Base-by-base conservation (phyloP, 2,888 invertebrate species). In the Hydriomena furcata region DNA sequence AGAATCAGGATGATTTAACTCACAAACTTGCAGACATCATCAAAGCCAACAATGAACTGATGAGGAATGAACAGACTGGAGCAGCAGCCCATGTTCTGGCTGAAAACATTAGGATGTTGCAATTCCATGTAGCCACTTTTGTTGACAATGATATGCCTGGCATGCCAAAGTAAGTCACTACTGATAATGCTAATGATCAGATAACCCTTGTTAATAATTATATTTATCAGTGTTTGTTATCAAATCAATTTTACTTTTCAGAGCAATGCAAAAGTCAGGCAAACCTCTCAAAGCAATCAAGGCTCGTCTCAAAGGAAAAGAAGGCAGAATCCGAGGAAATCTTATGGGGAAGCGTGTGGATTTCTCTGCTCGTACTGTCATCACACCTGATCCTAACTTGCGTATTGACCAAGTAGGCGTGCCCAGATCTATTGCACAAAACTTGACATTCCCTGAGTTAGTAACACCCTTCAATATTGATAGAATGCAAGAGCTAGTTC, bases 341-440 rank as follows among this genome's bases (percentile, higher is more conserved):
- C 93, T 99, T 68, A 99, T 99, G 99, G 99, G 99, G 44, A 99
- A 99, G 82, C 98, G 99, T 91, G 99, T 99, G 0, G 99, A 99
- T 79, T 99, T 99, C 81, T 99, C 99, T 0, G 99, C 99, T 3
- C 95, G 99, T 82, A 99, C 99, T 71, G 99, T 99, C 72, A 98
- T 98, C 76, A 99, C 98, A 11, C 98, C 98, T 0, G 98, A 98
- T 92, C 98, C 98, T 0, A 98, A 98, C 86, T 89, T 98, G 56
- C 93, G 97, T 61, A 99, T 97, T 79, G 98, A 97, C 82, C 98
- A 98, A 91, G 98, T 99, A 47, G 99, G 99, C 45, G 98, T 99
- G 1, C 99, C 99, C 0, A 92, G 98, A 45, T 98, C 98, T 21
- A 99, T 99, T 66, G 99, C 99, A 6, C 99, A 99, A 82, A 99